Evolutionary conservation across 2,888 invertebrate species (phyloP).

Genomic region (Entomobrya proxima): DNA sequence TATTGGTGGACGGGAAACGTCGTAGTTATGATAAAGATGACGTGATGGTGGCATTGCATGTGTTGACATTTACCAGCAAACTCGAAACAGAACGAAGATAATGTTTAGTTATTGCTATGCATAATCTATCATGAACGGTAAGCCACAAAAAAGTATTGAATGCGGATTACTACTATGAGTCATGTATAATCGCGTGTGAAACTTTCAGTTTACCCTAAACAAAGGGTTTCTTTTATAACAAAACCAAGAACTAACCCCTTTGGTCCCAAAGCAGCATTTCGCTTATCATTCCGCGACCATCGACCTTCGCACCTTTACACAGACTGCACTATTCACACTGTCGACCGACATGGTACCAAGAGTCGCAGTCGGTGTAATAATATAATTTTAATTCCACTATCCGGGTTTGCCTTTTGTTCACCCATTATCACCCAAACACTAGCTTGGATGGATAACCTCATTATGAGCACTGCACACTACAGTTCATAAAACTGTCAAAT

Average conservation of each 20-base stretch:
- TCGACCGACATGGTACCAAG: no score
- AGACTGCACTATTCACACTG: not conserved
- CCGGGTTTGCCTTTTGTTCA: not conserved
- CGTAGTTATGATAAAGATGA: not conserved
- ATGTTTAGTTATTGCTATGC: no score
- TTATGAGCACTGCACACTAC: not conserved
- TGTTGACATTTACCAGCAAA: not conserved
- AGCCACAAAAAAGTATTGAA: not conserved
- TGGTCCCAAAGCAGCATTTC: not conserved
- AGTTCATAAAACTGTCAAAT: slow-evolving; percentile 37
- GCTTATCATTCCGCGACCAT: not conserved
- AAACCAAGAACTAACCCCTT: not conserved
- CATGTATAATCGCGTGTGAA: not conserved
- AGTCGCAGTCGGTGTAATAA: no score
- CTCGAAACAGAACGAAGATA: no score
- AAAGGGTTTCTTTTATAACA: not conserved
- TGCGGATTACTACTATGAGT: not conserved
- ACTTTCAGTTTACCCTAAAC: not conserved
- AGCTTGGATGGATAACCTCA: not conserved
- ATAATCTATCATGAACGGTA: no score
- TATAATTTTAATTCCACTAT: not conserved
- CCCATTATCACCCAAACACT: not conserved
- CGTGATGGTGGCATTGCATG: not conserved
- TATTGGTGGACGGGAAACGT: not conserved
- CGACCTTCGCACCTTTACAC: slow-evolving; percentile 8